phyloP scores from a whole-genome alignment of 2,797 vertebrate species.

The Antennarius maculatus region DNA sequence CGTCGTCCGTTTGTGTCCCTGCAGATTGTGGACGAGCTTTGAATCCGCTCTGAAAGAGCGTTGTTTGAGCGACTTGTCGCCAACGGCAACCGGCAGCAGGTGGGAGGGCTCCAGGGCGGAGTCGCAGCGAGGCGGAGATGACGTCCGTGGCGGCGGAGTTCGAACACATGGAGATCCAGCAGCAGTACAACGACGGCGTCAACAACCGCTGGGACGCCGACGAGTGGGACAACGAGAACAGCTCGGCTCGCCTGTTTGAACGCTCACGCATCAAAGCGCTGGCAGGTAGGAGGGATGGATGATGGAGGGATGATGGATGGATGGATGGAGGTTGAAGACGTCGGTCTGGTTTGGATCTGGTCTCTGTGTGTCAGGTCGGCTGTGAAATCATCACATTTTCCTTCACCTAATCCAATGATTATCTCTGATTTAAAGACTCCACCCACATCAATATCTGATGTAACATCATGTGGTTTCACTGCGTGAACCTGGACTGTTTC shows the following conservation, averaged over 20 bases:
- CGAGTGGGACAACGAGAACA: constrained; percentile 99
- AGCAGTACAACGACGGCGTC: constrained; percentile 92
- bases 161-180: constrained; percentile 97
- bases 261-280: constrained; percentile 96
- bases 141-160: constrained; percentile 93
- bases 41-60: constrained; percentile 30
- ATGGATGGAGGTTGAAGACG: too few relatives aligned
- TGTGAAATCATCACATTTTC: too few relatives aligned
- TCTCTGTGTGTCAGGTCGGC: too few relatives aligned
- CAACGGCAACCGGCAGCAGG: constrained; percentile 35
- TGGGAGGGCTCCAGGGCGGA: constrained; percentile 61
- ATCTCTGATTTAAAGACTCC: too few relatives aligned
- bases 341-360: too few relatives aligned
- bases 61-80: constrained; percentile 22
- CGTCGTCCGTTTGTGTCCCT: not conserved
- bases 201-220: constrained; percentile 98
- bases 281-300: constrained; percentile 82
- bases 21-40: constrained; percentile 80
- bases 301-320: not conserved
- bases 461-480: too few relatives aligned
- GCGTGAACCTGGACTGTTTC: too few relatives aligned
- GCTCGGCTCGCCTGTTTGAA: constrained; percentile 94
- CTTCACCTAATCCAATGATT: too few relatives aligned
- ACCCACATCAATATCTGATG: too few relatives aligned
- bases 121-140: constrained; percentile 87